Base-by-base conservation (phyloP, 37 sponge, comb jelly and placozoan genomes). In the Corticium candelabrum region DNA sequence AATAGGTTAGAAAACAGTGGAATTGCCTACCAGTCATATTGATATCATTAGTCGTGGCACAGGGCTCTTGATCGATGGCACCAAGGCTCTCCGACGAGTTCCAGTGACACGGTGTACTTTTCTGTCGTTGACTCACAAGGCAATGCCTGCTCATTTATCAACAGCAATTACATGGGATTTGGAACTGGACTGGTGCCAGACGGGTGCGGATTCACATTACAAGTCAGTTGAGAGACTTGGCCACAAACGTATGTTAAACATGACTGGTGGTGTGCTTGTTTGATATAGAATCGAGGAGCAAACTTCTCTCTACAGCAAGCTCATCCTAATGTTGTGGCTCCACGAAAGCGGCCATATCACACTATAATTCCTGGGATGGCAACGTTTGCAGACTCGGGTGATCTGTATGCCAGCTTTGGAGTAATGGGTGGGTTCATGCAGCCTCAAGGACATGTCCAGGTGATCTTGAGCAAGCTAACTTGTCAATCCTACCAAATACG, bases 391-490 rank as follows among this genome's bases (percentile, higher is more conserved):
- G 76, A 40, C 34, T 69, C 82, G 31, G 89, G 87, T 37, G 84
- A 91, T 32, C 82, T 91, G 69, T 86, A 79, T 35, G 84, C 89
- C 32, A 76, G 78, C 71, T 91, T 91, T 80, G 92, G 92, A 21
- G 92, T 91, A 69, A 88, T 88, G 92, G 92, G 92, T 33, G 92
- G 92, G 1, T 91, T 86, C 79, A 91, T 91, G 92, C 92, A 91
- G 56, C 92, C 92, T 68, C 92, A 91, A 74, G 92, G 92, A 35
- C 92, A 91, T 57, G 92, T 91, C 30, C 92, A 91, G 92, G 92
- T 91, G 67, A 40, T 68, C 5, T 68, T 21, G 31, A 5, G 32
- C 21, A 76, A 31, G 67, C 68, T 0, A 68, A 34, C 5, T 5
- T 30, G 36, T 27, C 11, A 21, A 50, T 21, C 15, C 62, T 11